Evolutionary conservation across 2,888 invertebrate genomes (phyloP).

Genomic region (Mongoloraphidia duomilia): DNA sequence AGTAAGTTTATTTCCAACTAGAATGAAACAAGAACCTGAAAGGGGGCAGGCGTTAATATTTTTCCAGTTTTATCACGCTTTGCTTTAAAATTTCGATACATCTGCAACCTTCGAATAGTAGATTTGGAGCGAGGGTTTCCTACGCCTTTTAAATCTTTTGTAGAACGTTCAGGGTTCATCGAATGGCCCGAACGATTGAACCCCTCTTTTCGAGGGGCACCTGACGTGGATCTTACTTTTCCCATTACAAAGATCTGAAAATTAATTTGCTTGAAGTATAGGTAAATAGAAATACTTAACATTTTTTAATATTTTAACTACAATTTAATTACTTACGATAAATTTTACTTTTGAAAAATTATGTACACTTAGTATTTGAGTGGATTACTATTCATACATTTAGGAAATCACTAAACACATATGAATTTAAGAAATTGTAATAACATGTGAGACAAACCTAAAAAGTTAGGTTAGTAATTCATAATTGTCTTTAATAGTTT

Average conservation of each 20-base stretch:
- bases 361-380: no score
- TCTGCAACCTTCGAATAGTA: slow-evolving; percentile 91
- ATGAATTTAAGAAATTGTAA: no score
- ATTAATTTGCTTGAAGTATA: no score
- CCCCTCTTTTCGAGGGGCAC: slow-evolving; percentile 68
- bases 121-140: slow-evolving; percentile 75
- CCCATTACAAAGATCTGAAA: slow-evolving; percentile 39
- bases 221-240: slow-evolving; percentile 56
- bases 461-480: no score
- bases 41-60: slow-evolving; percentile 89
- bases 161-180: slow-evolving; percentile 84
- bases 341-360: no score
- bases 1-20: neutral
- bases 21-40: slow-evolving; percentile 41
- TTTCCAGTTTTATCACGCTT: slow-evolving; percentile 80
- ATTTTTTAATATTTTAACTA: no score
- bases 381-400: no score
- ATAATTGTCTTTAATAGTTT: no score
- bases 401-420: no score
- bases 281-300: no score
- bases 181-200: slow-evolving; percentile 80
- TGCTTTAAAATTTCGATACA: slow-evolving; percentile 97
- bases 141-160: slow-evolving; percentile 67
- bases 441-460: no score
- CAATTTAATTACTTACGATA: no score